Base-by-base conservation (phyloP, 2,888 invertebrate species). In the Pogonocherus hispidulus region DNA sequence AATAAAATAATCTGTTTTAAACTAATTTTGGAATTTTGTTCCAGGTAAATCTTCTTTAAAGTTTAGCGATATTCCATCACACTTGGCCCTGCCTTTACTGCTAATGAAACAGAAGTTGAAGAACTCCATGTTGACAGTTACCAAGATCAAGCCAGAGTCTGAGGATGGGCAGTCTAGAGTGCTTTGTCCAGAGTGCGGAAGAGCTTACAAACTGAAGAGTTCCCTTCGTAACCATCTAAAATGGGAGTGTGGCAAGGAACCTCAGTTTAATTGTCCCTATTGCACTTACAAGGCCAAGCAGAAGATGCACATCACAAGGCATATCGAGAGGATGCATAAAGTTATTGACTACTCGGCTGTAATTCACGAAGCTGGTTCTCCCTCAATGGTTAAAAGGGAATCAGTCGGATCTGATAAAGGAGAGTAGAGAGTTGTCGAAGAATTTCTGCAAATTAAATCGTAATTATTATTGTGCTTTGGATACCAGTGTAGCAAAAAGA, bases 211-310 rank as follows among this genome's bases (percentile, higher is more conserved):
- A 85, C 88, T 94, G 76, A 93, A 93, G 86, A 93, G 93, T 74
- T 94, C 94, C 71, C 86, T 93, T 79, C 89, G 92, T 70, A 92
- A 92, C 84, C 92, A 93, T 83, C 91, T 91, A 86, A 92, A 92
- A 85, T 92, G 92, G 92, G 92, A 93, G 85, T 93, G 93, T 84
- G 92, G 92, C 81, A 93, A 93, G 84, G 93, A 93, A 84, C 93
- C 93, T 14, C 92, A 92, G 85, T 93, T 93, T 84, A 90, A 91
- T 81, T 94, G 94, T 84, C 90, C 91, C 16, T 92, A 91, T 85
- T 93, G 93, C 85, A 90, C 91, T 14, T 92, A 93, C 84, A 89
- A 91, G 79, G 92, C 92, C 81, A 93, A 93, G 83, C 92, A 92
- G 84, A 93, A 93, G 87, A 92, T 92, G 92, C 92, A 93, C 84